Conservation (phyloP, 2,888 invertebrate species). For the Calameuta filiformis region DNA sequence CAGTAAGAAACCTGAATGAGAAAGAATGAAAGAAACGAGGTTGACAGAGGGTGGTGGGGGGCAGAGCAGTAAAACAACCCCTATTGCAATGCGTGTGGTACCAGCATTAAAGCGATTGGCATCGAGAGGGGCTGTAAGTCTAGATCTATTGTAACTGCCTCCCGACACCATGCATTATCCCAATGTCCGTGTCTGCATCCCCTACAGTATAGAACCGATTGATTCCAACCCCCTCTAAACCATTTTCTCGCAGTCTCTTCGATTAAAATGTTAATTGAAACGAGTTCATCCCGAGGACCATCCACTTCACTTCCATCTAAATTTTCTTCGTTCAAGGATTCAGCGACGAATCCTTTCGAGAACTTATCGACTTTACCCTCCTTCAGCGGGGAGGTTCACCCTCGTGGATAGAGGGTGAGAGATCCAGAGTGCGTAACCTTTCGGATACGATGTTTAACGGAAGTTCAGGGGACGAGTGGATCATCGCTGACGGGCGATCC, state of each 20-base stretch:
- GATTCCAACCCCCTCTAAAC: background rate
- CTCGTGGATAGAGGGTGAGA: background rate
- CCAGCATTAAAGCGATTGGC: conserved; percentile 31
- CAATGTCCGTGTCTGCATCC: background rate
- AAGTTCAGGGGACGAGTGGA: background rate
- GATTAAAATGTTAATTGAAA: background rate
- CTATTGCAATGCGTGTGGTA: conserved; percentile 28
- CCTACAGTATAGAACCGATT: background rate
- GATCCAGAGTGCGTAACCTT: background rate
- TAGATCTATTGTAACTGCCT: conserved; percentile 25
- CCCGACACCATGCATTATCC: conserved; percentile 22
- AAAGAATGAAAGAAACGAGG: background rate
- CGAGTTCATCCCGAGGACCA: background rate
- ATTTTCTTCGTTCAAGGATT: background rate
- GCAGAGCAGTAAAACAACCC: background rate
- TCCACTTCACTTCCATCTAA: background rate
- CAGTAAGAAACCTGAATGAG: background rate
- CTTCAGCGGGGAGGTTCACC: background rate
- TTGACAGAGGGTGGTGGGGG: background rate
- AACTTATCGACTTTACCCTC: background rate
- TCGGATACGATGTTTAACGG: background rate
- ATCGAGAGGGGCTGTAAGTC: conserved; percentile 27
- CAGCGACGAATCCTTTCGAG: background rate
- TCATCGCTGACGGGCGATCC: background rate
- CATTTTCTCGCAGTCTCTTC: background rate